phyloP scores from a whole-genome alignment of 2,113 vertebrate genomes.

The Peromyscus maniculatus region DNA sequence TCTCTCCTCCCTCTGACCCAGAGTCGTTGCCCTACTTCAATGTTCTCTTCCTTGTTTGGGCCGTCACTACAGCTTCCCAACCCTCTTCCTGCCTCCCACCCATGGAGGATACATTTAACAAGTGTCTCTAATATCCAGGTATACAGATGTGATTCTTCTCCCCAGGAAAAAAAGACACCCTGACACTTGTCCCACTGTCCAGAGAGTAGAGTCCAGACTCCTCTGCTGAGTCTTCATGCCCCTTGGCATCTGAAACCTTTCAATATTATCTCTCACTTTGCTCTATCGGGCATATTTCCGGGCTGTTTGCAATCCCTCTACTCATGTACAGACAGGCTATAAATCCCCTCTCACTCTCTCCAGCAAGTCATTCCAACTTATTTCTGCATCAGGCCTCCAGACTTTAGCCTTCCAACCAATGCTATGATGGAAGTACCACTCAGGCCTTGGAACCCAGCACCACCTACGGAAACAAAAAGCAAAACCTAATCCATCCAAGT shows the following conservation, averaged over 20 bases:
- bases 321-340: not conserved
- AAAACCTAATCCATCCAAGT: not conserved
- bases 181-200: not conserved
- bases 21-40: not conserved
- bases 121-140: not conserved
- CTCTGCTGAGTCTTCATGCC: not conserved
- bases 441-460: not conserved
- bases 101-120: not conserved
- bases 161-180: not conserved
- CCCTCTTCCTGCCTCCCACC: not conserved
- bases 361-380: constrained; percentile 10
- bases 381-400: not conserved
- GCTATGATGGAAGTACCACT: not conserved
- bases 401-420: not conserved
- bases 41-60: not conserved
- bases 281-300: not conserved
- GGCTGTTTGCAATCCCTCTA: not conserved
- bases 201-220: not conserved
- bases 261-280: not conserved
- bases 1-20: not conserved
- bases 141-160: not conserved
- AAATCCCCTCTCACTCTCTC: constrained; percentile 33
- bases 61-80: not conserved
- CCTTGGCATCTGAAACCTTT: constrained; percentile 10
- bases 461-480: not conserved